Evolutionary conservation across 2,797 vertebrate species (phyloP), one percentile per base, ranked within the genome.

Genomic region (Phylloscopus collybita): DNA sequence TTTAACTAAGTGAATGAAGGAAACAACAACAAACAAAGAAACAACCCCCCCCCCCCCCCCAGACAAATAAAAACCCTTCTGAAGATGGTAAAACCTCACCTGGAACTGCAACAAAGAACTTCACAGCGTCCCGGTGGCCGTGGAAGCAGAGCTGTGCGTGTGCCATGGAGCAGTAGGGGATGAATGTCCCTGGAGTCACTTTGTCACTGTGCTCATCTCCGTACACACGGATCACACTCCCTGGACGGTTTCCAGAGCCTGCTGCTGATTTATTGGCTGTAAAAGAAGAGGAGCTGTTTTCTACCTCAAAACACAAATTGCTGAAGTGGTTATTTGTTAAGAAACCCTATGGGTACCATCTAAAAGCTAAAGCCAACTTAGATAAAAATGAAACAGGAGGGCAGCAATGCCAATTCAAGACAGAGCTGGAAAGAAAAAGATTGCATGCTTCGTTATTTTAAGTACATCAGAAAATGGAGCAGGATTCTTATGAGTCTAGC

Each of bases 81-180:
- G 22, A 86, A 60, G 50, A 64, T 0, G 2, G 64, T 19, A 67
- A 70, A 86, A 69, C 26, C 97, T 94, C 88, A 99, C 99, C 99
- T 97, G 99, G 99, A 82, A 99, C 99, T 23, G 99, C 98, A 1
- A 99, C 98, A 96, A 99, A 99, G 98, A 99, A 99, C 89, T 99
- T 99, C 27, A 99, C 99, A 11, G 99, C 99, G 54, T 99, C 99
- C 19, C 99, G 97, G 97, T 99, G 99, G 26, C 99, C 99, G 1
- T 99, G 99, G 98, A 99, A 99, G 97, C 99, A 99, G 78, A 99
- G 99, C 96, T 99, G 99, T 5, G 99, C 99, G 0, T 99, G 99
- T 53, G 99, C 99, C 99, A 99, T 99, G 44, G 99, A 99, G 92
- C 99, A 99, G 93, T 99, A 99, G 0, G 99, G 99, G 34, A 99